These are phyloP conservation scores for Pseudorectes ferrugineus DNA, from an alignment of 2,113 vertebrate species.

Conservation along the genomic window DNA sequence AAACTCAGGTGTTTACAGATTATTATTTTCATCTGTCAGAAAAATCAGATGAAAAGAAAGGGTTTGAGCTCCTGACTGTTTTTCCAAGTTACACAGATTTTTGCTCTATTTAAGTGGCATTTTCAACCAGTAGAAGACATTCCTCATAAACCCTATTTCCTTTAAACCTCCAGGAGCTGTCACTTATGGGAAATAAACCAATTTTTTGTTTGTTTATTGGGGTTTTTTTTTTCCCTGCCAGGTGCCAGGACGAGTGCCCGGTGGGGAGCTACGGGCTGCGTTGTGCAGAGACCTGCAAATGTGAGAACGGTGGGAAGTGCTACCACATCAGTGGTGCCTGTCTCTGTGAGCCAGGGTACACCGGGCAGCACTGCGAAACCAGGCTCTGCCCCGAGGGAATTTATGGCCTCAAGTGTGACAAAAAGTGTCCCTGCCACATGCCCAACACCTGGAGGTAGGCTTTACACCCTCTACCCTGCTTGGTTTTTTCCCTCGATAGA, in stretches of 20 bases:
- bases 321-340: conserved; percentile 89
- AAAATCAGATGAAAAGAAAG: background rate
- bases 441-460: conserved; percentile 85
- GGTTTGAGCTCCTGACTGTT: background rate
- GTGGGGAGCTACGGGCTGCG: conserved; percentile 82
- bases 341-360: conserved; percentile 88
- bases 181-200: background rate
- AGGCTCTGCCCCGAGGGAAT: conserved; percentile 82
- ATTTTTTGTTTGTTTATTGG: background rate
- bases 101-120: fast-evolving
- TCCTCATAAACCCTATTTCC: background rate
- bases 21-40: background rate
- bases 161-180: background rate
- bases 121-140: background rate
- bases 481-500: background rate
- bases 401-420: conserved; percentile 90
- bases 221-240: conserved; percentile 7
- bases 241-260: conserved; percentile 92
- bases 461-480: background rate
- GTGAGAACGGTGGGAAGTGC: conserved; percentile 86
- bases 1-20: background rate
- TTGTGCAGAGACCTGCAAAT: conserved; percentile 84
- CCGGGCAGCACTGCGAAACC: conserved; percentile 82
- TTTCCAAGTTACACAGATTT: background rate
- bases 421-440: conserved; percentile 83